Percentiles rank a stretch among this genome's conserved stretches.
phyloP scores from a whole-genome alignment of 2,797 vertebrate genomes.

The Cyprinella venusta region DNA sequence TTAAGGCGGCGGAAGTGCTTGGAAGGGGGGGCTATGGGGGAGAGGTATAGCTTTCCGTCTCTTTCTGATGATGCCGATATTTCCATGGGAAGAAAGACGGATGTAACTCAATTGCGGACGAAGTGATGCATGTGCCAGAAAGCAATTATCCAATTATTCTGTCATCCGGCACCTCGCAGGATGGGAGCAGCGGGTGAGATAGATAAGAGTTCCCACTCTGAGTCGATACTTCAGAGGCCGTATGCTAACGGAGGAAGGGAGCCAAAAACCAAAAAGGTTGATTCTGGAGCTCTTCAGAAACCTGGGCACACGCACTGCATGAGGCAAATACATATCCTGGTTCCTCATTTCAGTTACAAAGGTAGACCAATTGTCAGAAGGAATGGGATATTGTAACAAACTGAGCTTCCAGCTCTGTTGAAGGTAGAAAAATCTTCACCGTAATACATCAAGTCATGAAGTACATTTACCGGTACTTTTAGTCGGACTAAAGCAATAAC shows the following conservation, averaged over 20 bases:
- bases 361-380: neutral
- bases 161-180: slow-evolving; percentile 77
- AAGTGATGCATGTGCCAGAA: slow-evolving; percentile 79
- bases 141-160: slow-evolving; percentile 80
- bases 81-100: slow-evolving; percentile 68
- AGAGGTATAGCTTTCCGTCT: slow-evolving; percentile 70
- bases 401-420: neutral
- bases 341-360: neutral
- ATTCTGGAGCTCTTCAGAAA: neutral
- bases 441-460: neutral
- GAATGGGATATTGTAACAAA: neutral
- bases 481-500: neutral
- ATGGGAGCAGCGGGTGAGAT: slow-evolving; percentile 67
- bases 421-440: neutral
- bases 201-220: slow-evolving; percentile 71
- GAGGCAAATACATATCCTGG: neutral
- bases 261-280: slow-evolving; percentile 2
- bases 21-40: slow-evolving; percentile 51
- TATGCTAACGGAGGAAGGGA: slow-evolving; percentile 38
- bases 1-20: slow-evolving; percentile 60
- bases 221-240: slow-evolving; percentile 59
- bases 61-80: slow-evolving; percentile 72
- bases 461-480: neutral
- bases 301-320: neutral
- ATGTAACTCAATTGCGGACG: slow-evolving; percentile 76